Percentiles rank a stretch among this genome's conserved stretches.
phyloP scores from a whole-genome alignment of 1,140 invertebrate genomes.

The Paracyclopina nana region DNA sequence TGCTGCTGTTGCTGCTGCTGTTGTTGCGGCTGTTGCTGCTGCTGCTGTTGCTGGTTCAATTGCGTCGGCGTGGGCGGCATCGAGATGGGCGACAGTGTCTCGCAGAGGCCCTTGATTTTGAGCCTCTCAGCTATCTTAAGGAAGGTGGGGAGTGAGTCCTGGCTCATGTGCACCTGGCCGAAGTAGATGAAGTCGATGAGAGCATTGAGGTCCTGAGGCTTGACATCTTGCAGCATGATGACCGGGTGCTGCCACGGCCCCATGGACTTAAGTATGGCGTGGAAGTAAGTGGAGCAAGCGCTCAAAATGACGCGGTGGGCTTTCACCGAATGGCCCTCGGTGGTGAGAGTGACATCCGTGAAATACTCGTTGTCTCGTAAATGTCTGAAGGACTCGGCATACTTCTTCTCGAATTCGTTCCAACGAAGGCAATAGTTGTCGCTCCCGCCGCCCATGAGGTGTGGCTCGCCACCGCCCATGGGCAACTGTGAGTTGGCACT shows the following conservation, averaged over 20 bases:
- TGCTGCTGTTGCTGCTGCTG: not conserved
- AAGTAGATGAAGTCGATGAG: slow-evolving; percentile 25
- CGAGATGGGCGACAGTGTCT: slow-evolving; percentile 14
- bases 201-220: slow-evolving; percentile 23
- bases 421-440: slow-evolving; percentile 86
- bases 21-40: not conserved
- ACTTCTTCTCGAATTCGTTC: slow-evolving; percentile 52
- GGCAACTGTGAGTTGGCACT: too few species aligned
- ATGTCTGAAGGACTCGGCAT: slow-evolving; percentile 10
- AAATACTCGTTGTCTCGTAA: slow-evolving; percentile 16
- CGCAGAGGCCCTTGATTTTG: slow-evolving; percentile 24
- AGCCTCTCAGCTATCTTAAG: slow-evolving; percentile 24
- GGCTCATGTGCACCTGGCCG: slow-evolving; percentile 24
- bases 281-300: slow-evolving; percentile 19
- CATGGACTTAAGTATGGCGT: slow-evolving; percentile 14
- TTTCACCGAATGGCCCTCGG: slow-evolving; percentile 17
- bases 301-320: slow-evolving; percentile 20
- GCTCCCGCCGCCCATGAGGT: slow-evolving; percentile 29
- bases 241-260: slow-evolving; percentile 26
- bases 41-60: not conserved
- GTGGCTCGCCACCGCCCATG: too few species aligned
- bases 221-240: slow-evolving; percentile 25
- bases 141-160: slow-evolving; percentile 22
- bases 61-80: not conserved
- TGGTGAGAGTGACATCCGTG: slow-evolving; percentile 19